These are phyloP conservation scores for Drosophila koepferae DNA, from an alignment of 2,888 invertebrate species.

Conservation along the genomic window DNA sequence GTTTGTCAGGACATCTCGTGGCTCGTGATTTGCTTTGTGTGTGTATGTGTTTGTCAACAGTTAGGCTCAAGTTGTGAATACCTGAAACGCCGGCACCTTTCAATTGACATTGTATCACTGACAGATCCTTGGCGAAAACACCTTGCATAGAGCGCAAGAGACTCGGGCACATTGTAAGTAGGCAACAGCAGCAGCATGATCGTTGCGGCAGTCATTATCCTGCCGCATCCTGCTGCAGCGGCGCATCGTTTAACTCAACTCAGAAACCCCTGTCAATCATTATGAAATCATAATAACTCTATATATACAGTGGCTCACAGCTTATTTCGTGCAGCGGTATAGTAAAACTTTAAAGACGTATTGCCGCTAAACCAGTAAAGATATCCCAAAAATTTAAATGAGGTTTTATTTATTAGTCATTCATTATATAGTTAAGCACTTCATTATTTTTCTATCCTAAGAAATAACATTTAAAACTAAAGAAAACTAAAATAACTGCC, in stretches of 20 bases:
- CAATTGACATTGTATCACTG: slow-evolving; percentile 25
- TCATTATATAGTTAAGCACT: no score
- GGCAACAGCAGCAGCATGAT: slow-evolving; percentile 1
- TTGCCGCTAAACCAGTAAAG: no score
- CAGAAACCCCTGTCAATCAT: slow-evolving; percentile 68
- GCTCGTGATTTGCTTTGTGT: slow-evolving; percentile 45
- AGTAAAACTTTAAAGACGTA: no score
- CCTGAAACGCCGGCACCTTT: slow-evolving; percentile 44
- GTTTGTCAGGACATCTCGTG: slow-evolving; percentile 40
- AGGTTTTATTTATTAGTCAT: no score
- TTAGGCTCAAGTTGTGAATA: slow-evolving; percentile 47
- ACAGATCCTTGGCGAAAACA: slow-evolving; percentile 12
- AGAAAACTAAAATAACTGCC: no score
- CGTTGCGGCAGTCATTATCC: slow-evolving; percentile 17
- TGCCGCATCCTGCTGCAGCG: slow-evolving; percentile 10
- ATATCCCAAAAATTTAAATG: no score
- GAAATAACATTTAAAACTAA: no score
- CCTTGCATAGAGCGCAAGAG: not conserved
- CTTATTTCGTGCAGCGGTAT: no score
- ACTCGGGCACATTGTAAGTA: slow-evolving; percentile 27
- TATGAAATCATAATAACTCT: slow-evolving; percentile 60
- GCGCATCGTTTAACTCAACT: slow-evolving; percentile 25
- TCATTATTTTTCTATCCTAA: no score
- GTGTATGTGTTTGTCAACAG: slow-evolving; percentile 51
- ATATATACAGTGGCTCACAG: no score